Evolutionary conservation across 2,797 vertebrate genomes (phyloP), one percentile per base, ranked within the genome.

Genomic region (Schizothorax lantsangensis): DNA sequence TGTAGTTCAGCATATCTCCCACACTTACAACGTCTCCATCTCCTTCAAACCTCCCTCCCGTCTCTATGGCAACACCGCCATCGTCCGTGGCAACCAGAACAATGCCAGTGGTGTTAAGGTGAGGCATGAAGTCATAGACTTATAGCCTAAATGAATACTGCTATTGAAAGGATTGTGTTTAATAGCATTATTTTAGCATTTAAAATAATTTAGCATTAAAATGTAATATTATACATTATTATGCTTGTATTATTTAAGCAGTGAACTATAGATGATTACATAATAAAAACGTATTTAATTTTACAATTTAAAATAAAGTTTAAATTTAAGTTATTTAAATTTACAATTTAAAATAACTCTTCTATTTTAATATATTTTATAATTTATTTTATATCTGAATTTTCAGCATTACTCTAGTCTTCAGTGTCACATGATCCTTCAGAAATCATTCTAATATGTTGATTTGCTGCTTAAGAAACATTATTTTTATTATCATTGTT

Each of bases 11-110:
- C 97, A 98, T 92, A 96, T 99, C 91, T 98, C 97, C 7, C 98
- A 99, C 92, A 98, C 97, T 0, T 99, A 98, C 81, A 98, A 97
- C 93, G 96, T 99, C 93, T 97, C 97, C 0, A 97, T 99, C 86
- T 98, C 98, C 33, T 99, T 99, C 94, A 99, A 99, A 92, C 97
- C 98, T 87, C 97, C 97, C 8, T 98, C 98, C 10, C 96, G 97
- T 88, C 96, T 98, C 90, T 99, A 99, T 86, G 97, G 98, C 92
- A 97, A 97, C 95, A 98, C 97, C 0, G 97, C 97, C 47, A 97
- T 99, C 89, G 96, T 99, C 30, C 97, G 98, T 38, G 98, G 98
- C 72, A 99, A 98, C 45, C 98, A 99, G 92, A 99, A 97, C 90
- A 99, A 99, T 88, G 92, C 95, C 17, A 96, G 94, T 59, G 97